Conservation (phyloP, 1,140 invertebrate species). For the Drosophila funebris region DNA sequence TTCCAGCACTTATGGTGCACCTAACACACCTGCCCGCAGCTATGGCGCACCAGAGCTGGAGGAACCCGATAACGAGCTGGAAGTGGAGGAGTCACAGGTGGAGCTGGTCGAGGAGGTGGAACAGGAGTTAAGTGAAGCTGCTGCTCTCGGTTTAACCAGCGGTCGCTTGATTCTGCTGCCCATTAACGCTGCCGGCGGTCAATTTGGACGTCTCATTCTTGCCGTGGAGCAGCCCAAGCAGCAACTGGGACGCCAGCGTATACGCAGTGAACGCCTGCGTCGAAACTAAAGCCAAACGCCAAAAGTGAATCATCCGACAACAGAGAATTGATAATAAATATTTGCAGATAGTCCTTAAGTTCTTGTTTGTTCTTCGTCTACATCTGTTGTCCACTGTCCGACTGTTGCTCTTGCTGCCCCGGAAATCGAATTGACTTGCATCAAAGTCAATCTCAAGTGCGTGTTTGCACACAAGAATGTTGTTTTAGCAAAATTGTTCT, state of each 20-base stretch:
- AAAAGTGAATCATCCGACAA: constrained; percentile 25
- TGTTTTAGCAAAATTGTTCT: constrained; percentile 58
- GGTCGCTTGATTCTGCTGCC: constrained; percentile 67
- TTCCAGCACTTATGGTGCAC: constrained; percentile 59
- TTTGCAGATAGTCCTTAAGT: constrained; percentile 24
- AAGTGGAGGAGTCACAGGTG: constrained; percentile 67
- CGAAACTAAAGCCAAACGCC: constrained; percentile 8
- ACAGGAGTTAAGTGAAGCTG: constrained; percentile 22
- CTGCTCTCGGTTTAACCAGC: constrained; percentile 46
- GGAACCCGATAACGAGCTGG: constrained; percentile 63
- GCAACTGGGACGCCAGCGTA: constrained; percentile 25
- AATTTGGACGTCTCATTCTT: constrained; percentile 61
- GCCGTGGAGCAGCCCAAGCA: constrained; percentile 63
- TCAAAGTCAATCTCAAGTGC: constrained; percentile 24
- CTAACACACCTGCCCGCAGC: constrained; percentile 38
- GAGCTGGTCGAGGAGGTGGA: constrained; percentile 56
- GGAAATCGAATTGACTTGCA: constrained; percentile 63
- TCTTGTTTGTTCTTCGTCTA: constrained; percentile 7
- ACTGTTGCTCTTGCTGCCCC: constrained; percentile 27
- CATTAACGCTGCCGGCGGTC: constrained; percentile 46
- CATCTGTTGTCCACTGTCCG: background rate
- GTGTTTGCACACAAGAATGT: constrained; percentile 46
- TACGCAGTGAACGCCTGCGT: constrained; percentile 60
- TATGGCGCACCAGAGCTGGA: constrained; percentile 61
- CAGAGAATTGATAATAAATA: constrained; percentile 32